A percentile compares a stretch with the other conserved stretches of the same genome.
These are phyloP conservation scores for Mobula birostris DNA, from an alignment of 2,113 vertebrate species.

Conservation along the genomic window DNA sequence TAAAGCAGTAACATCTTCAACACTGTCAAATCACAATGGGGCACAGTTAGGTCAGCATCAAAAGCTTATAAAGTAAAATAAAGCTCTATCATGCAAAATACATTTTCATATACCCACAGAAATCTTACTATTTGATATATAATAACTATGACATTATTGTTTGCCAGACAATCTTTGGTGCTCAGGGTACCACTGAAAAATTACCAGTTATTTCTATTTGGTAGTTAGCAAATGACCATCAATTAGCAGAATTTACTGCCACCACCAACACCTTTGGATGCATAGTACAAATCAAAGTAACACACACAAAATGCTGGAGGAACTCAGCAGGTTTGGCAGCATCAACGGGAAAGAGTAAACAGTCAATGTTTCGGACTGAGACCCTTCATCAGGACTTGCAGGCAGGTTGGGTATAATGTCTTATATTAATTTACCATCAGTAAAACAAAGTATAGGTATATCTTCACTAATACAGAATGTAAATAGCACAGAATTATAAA, in stretches of 20 bases:
- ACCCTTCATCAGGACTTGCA: no score
- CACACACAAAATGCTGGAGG: no score
- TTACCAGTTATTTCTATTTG: neutral
- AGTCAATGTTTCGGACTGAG: no score
- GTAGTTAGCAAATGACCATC: neutral
- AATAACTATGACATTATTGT: neutral
- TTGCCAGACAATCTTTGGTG: neutral
- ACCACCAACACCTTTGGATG: neutral
- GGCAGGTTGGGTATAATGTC: no score
- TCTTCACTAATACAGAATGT: neutral
- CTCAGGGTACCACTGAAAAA: neutral
- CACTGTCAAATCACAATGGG: slow-evolving; percentile 51
- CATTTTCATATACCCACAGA: neutral
- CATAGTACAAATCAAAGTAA: neutral
- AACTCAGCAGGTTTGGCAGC: no score
- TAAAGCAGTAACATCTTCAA: slow-evolving; percentile 60
- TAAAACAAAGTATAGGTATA: neutral
- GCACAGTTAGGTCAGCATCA: neutral
- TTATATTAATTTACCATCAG: neutral
- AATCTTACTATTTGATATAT: neutral
- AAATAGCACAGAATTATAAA: neutral
- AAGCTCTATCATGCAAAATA: neutral
- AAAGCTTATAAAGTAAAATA: neutral
- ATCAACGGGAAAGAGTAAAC: no score
- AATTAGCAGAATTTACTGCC: neutral